Evolutionary conservation across 2,888 invertebrate species (phyloP).

Genomic region (Drosophila parthenogenetica): DNA sequence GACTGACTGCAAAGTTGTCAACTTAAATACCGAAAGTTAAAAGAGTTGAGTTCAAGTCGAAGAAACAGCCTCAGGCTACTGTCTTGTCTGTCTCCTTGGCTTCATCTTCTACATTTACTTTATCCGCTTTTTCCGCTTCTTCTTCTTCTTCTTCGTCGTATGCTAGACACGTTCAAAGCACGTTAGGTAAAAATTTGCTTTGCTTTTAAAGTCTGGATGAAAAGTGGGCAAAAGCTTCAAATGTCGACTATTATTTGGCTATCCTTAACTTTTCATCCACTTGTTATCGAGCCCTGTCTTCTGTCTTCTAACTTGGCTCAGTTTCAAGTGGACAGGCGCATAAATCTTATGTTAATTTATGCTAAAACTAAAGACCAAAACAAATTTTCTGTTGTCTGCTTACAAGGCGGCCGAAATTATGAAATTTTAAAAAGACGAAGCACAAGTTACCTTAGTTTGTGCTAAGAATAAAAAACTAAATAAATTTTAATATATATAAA

Average conservation of each 20-base stretch:
- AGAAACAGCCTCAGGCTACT: slow-evolving; percentile 13
- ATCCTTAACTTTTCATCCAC: slow-evolving; percentile 64
- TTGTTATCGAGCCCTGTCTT: slow-evolving; percentile 55
- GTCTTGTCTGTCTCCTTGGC: slow-evolving; percentile 1
- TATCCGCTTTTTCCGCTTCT: neutral
- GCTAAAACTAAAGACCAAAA: slow-evolving; percentile 78
- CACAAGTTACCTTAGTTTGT: slow-evolving; percentile 19
- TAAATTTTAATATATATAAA: neutral
- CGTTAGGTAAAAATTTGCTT: slow-evolving; percentile 20
- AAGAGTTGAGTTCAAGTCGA: slow-evolving; percentile 49
- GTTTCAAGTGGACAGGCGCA: slow-evolving; percentile 70
- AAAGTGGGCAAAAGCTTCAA: slow-evolving; percentile 13
- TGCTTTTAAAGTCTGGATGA: slow-evolving; percentile 45
- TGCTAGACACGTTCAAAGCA: slow-evolving; percentile 51
- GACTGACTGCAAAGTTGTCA: slow-evolving; percentile 70
- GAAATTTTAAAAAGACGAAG: neutral
- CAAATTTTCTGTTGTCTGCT: slow-evolving; percentile 65
- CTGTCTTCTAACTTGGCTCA: slow-evolving; percentile 60
- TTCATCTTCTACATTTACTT: neutral
- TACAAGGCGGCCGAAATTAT: slow-evolving; percentile 21
- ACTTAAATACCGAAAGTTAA: slow-evolving; percentile 57
- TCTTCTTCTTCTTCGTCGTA: slow-evolving; percentile 4
- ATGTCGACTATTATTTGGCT: slow-evolving; percentile 45
- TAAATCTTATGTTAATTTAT: slow-evolving; percentile 81
- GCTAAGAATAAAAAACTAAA: neutral